Base-by-base conservation (phyloP, 2,888 invertebrate species). In the Furcula furcula region DNA sequence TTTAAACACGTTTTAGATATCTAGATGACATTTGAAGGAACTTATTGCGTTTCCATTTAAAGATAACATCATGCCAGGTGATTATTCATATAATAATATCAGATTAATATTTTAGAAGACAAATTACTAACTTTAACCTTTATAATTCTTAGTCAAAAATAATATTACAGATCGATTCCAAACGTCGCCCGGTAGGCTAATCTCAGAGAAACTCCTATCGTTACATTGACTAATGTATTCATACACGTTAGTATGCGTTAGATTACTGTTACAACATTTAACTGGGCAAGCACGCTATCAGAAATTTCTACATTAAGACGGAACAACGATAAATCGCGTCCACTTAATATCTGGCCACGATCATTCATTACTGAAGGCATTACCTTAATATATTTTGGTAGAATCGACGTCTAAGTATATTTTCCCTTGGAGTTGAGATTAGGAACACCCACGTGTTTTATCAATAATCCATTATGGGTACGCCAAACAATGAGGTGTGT, bases 381-480 rank as follows among this genome's bases (percentile, higher is more conserved):
- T 79, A 73, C 65, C 55, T 68, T 65, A 75, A 77, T 76, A 71
- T 60, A 62, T 75, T 79, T 75, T 61, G 60, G 71, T 74, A 58
- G 68, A 75, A 70, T 77, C 67, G 70, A 73, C 72, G 59, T 67
- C 65, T 64, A 53, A 56, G 70, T 70, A 76, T 77, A 81, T 82
- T 80, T n/a, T 74, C 65, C 70, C 66, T 62, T 47, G 45, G 47
- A 36, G 37, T 38, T 51, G 57, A 85, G 86, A 86, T 86, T 83
- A 84, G 68, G 83, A 73, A 85, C 86, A 85, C 86, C 87, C 87
- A 86, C 85, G 72, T 82, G 63, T 74, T 78, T 86, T 87, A 88
- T 88, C 87, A 88, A 83, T 86, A 88, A 86, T 86, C 87, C 85
- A 88, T 88, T 88, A 87, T 75, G 69, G 67, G 76, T 74, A 81